Evolutionary conservation across 2,888 invertebrate species (phyloP).

Genomic region (Troides helena): DNA sequence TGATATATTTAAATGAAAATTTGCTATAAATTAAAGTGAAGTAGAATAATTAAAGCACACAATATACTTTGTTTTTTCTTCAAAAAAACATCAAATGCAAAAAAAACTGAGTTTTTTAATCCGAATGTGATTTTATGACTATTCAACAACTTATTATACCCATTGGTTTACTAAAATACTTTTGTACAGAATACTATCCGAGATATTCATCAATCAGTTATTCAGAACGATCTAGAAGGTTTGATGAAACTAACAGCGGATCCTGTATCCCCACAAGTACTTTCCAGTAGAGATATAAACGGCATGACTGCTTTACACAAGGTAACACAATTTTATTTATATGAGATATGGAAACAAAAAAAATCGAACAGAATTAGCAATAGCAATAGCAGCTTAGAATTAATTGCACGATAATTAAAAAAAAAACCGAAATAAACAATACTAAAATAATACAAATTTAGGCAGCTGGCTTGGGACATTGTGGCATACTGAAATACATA

Average conservation of each 20-base stretch:
- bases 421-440: background rate
- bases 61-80: too few species aligned
- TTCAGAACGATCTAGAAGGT: constrained; percentile 87
- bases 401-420: background rate
- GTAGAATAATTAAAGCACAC: too few species aligned
- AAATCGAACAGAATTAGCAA: background rate
- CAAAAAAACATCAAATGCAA: too few species aligned
- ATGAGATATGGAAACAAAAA: background rate
- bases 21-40: too few species aligned
- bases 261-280: constrained; percentile 85
- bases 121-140: too few species aligned
- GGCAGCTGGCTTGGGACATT: constrained; percentile 91
- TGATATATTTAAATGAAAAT: too few species aligned
- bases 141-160: too few species aligned
- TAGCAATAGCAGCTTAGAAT: background rate
- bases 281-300: constrained; percentile 88
- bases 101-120: too few species aligned
- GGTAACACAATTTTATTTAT: constrained; percentile 61
- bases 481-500: constrained; percentile 87
- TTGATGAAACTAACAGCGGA: constrained; percentile 83
- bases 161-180: background rate
- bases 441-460: constrained; percentile 43
- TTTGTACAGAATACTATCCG: constrained; percentile 86
- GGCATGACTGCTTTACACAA: constrained; percentile 94
- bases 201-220: constrained; percentile 88